Evolutionary conservation across 2,797 vertebrate species (phyloP), one percentile per base, ranked within the genome.

Genomic region (Liparis tanakae): DNA sequence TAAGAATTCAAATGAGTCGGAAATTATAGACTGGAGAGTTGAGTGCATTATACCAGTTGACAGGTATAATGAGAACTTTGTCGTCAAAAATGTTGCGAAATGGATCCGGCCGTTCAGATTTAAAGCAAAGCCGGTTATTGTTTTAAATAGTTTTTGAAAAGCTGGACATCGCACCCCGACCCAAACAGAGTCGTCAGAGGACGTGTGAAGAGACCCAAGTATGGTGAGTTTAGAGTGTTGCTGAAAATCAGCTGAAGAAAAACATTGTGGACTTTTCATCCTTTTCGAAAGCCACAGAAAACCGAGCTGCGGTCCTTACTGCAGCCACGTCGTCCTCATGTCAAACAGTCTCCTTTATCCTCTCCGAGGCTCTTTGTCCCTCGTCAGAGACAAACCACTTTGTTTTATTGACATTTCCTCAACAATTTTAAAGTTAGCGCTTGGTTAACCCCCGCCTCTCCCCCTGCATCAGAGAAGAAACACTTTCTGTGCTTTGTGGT

Each of bases 351-450:
- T 71, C 63, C 71, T 85, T 88, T 83, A 74, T 84, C 81, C 77
- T 79, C 73, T 84, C 74, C 76, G 65, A 80, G 75, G 67, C 74
- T 79, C 83, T 84, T 87, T 89, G 88, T 84, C 72, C 72, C 76
- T 1, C 43, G 43, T 65, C 64, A 76, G 76, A 79, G 25, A 30
- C 10, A 39, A 10, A 4, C n/a, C 1, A 6, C 6, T 92, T 93
- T 92, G 92, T 18, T 92, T 92, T 89, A 90, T 89, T 85, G 73
- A 3, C 10, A 54, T 88, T 91, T 88, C 79, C 76, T 70, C 39
- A 82, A 92, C 93, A 92, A 94, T 93, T 93, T 89, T 79, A 87
- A 78, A 84, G 79, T 88, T 91, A 92, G 91, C 83, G 51, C 86
- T 60, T 84, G 91, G 85, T 74, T 92, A 89, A 71, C 93, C 88